Percentiles rank a stretch among this genome's conserved stretches.
Conservation (phyloP, 2,888 invertebrate genomes). For the Lypha dubia region DNA sequence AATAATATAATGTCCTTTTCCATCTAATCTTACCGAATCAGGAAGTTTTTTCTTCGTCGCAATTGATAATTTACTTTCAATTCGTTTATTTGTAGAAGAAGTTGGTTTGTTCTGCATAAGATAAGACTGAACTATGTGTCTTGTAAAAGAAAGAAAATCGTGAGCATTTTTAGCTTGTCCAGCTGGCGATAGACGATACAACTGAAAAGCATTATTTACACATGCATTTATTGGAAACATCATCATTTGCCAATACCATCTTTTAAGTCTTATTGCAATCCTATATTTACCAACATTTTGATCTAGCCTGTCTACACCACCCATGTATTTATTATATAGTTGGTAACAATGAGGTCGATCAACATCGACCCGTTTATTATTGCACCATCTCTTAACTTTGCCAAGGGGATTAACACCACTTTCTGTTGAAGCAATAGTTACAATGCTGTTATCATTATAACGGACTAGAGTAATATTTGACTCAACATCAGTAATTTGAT, state of each 20-base stretch:
- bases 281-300: constrained; percentile 17
- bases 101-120: too few relatives aligned
- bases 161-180: constrained; percentile 4
- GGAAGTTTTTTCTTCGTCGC: not conserved
- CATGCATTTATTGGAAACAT: constrained; percentile 14
- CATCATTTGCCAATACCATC: constrained; percentile 21
- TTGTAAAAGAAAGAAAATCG: too few relatives aligned
- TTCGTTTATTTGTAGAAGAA: too few relatives aligned
- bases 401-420: not conserved
- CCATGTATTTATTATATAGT: not conserved
- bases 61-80: not conserved
- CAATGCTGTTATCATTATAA: constrained; percentile 29
- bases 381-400: constrained; percentile 13
- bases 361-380: not conserved
- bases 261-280: not conserved
- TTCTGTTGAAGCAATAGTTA: constrained; percentile 10
- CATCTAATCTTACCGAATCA: constrained; percentile 7
- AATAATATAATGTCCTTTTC: not conserved
- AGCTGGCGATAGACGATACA: not conserved
- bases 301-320: constrained; percentile 9
- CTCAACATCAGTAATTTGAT: not conserved
- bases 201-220: constrained; percentile 9
- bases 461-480: constrained; percentile 11
- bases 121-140: too few relatives aligned
- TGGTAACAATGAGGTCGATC: constrained; percentile 13